phyloP scores from a whole-genome alignment of 2,797 vertebrate genomes.

The Pseudomugil gertrudae region DNA sequence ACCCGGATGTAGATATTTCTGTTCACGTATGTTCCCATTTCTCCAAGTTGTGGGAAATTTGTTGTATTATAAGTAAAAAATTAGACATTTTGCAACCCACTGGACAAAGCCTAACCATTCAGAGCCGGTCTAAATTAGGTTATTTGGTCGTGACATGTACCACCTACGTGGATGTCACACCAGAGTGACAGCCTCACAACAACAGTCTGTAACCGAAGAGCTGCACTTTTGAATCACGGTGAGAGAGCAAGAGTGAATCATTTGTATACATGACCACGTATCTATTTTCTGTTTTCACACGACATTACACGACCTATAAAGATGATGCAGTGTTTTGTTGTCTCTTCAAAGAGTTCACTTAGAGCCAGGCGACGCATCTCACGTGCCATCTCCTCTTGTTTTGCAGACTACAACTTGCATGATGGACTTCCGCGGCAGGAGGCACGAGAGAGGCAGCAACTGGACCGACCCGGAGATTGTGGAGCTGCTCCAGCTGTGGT shows the following conservation, averaged over 20 bases:
- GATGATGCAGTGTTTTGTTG: neutral
- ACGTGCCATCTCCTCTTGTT: neutral
- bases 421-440: conserved; percentile 90
- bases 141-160: conserved; percentile 39
- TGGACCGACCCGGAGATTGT: conserved; percentile 92
- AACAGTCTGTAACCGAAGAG: conserved; percentile 14
- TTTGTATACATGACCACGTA: neutral
- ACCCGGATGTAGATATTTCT: conserved; percentile 87
- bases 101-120: conserved; percentile 19
- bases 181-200: conserved; percentile 32
- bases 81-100: conserved; percentile 3
- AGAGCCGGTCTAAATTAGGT: conserved; percentile 57
- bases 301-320: neutral
- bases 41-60: conserved; percentile 41
- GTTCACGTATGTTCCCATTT: conserved; percentile 47
- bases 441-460: conserved; percentile 90
- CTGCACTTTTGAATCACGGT: conserved; percentile 43
- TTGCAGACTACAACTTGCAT: conserved; percentile 37
- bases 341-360: conserved; percentile 10
- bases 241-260: conserved; percentile 26
- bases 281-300: neutral
- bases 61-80: conserved; percentile 6
- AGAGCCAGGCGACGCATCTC: neutral
- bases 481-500: conserved; percentile 91
- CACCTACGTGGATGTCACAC: conserved; percentile 20